These are phyloP conservation scores for Australoheros scitulus DNA, from an alignment of 2,113 vertebrate species.

Conservation along the genomic window DNA sequence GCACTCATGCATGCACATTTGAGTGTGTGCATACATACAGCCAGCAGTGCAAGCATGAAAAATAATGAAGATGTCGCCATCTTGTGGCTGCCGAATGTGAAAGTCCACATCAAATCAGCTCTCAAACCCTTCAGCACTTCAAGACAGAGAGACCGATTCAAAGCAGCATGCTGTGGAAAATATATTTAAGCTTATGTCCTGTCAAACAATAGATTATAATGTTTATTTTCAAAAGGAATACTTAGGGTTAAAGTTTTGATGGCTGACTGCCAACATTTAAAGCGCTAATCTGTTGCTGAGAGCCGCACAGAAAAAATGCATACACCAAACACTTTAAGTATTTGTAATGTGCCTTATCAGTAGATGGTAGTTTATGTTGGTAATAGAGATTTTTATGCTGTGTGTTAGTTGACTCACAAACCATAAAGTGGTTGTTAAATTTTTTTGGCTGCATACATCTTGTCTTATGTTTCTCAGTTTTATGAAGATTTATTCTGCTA, in stretches of 20 bases:
- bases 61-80: conserved; percentile 63
- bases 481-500: neutral
- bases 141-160: neutral
- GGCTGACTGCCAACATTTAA: neutral
- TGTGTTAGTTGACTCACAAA: neutral
- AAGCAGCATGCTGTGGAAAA: neutral
- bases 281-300: too few relatives aligned
- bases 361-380: neutral
- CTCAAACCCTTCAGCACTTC: neutral
- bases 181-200: neutral
- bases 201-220: neutral
- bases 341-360: neutral
- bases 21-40: neutral
- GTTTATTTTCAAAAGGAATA: conserved; percentile 5
- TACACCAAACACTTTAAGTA: too few relatives aligned
- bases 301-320: too few relatives aligned
- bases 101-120: neutral
- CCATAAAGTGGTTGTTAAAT: neutral
- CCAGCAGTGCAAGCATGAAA: neutral
- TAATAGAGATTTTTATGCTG: neutral
- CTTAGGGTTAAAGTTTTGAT: neutral
- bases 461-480: neutral
- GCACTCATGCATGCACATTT: neutral
- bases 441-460: neutral
- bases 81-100: conserved; percentile 56